Evolutionary conservation across 2,888 invertebrate genomes (phyloP).

Genomic region (Aleiodes leptofemur): DNA sequence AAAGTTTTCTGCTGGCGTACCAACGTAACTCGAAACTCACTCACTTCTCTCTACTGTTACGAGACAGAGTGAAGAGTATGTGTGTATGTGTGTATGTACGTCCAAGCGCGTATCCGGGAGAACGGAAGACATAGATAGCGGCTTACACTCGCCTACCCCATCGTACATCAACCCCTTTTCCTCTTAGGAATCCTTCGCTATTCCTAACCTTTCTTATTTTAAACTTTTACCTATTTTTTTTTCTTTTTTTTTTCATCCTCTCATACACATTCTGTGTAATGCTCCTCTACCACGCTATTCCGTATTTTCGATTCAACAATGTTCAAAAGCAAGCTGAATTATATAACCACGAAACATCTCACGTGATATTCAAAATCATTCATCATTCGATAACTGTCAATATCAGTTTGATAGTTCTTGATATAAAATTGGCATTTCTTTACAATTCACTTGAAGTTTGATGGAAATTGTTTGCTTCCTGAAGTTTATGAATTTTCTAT

Average conservation of each 20-base stretch:
- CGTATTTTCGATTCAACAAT: conserved; percentile 7
- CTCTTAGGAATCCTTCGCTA: conserved; percentile 45
- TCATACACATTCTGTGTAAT: conserved; percentile 4
- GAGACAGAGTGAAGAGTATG: conserved; percentile 7
- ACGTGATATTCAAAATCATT: neutral
- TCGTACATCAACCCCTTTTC: conserved; percentile 65
- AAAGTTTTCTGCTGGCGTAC: conserved; percentile 69
- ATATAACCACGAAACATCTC: neutral
- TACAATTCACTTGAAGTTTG: too few species aligned
- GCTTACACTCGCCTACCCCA: conserved; percentile 50
- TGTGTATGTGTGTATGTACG: neutral
- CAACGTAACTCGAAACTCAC: conserved; percentile 71
- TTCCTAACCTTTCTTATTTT: conserved; percentile 41
- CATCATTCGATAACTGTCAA: conserved; percentile 24
- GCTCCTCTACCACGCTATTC: neutral
- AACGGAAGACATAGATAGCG: conserved; percentile 64
- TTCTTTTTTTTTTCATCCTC: neutral
- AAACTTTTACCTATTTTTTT: conserved; percentile 47
- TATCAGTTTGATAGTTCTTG: neutral
- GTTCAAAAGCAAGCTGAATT: conserved; percentile 7
- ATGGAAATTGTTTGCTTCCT: too few species aligned
- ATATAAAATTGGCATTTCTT: neutral
- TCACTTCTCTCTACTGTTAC: conserved; percentile 4
- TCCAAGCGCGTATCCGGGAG: conserved; percentile 60
- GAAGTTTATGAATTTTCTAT: too few species aligned